Base-by-base conservation (phyloP, 2,113 vertebrate species). In the Podocnemis expansa region DNA sequence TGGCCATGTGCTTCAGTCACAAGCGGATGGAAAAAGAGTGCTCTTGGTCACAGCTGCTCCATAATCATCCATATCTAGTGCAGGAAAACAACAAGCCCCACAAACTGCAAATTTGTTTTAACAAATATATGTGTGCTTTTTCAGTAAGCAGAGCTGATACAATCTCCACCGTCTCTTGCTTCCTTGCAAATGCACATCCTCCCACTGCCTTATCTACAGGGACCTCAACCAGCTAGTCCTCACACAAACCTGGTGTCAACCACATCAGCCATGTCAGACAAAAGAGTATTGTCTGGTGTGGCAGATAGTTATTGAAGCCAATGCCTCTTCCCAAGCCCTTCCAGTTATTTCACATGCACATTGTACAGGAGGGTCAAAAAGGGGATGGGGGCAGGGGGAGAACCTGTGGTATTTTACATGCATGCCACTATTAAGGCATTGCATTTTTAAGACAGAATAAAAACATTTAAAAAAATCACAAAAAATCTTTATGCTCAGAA, bases 401-500 rank as follows among this genome's bases (percentile, higher is more conserved):
- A n/a, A n/a, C n/a, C n/a, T n/a, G n/a, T n/a, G n/a, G 8, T 90
- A 82, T 63, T 84, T 7, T 31, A 3, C 45, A 55, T 93, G 88
- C 92, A 90, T 86, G 73, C n/a, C 87, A 80, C 67, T 81, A 56
- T 79, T 90, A 54, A 91, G 22, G 25, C 51, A 49, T 81, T 90
- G n/a, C n/a, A n/a, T n/a, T 89, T 82, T n/a, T 87, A 70, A 4
- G 43, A 56, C 31, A 91, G 91, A 86, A 93, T 88, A 80, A 58
- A 21, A 54, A 51, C 54, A 90, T n/a, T n/a, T n/a, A 47, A n/a
- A 43, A 75, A 47, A 47, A 47, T 47, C 51, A 38, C n/a, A 10
- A 10, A 78, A 93, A 94, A 89, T 47, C n/a, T 95, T 60, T 80
- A 6, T 38, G 34, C 75, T 85, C 80, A 94, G 67, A 87, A 90